Conservation (phyloP, 1,140 invertebrate species). For the Papilio polyxenes region DNA sequence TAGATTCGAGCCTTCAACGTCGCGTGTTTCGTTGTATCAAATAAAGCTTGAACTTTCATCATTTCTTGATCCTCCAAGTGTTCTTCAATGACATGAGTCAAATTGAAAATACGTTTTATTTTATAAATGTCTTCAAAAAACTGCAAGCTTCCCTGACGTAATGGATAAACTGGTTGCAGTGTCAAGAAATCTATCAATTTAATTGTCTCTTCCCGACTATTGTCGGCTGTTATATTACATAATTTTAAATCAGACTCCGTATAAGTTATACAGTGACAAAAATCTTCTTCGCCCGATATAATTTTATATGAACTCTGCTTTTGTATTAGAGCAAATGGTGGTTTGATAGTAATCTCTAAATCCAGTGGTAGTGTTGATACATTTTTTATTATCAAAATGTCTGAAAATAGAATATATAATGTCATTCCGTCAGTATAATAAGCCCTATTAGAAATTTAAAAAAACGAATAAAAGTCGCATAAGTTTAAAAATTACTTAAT, state of each 20-base stretch:
- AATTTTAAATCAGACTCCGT: constrained; percentile 66
- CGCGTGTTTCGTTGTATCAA: constrained; percentile 71
- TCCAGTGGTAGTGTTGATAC: constrained; percentile 69
- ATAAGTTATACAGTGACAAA: constrained; percentile 70
- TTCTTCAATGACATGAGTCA: constrained; percentile 64
- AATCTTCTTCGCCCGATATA: constrained; percentile 54
- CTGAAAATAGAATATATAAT: constrained; percentile 51
- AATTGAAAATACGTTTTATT: constrained; percentile 70
- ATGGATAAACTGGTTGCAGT: constrained; percentile 59
- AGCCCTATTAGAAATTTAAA: not conserved
- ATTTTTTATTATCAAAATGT: constrained; percentile 73
- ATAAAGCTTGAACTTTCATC: constrained; percentile 73
- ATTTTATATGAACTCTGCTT: constrained; percentile 66
- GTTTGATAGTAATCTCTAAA: constrained; percentile 66
- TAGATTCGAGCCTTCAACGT: constrained; percentile 68
- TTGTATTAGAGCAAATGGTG: constrained; percentile 71
- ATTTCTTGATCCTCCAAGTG: constrained; percentile 69
- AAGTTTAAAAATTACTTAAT: no score
- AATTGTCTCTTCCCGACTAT: constrained; percentile 53
- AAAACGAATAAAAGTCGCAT: not conserved
- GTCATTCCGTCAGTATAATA: not conserved
- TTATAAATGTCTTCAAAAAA: constrained; percentile 75
- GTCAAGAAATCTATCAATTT: constrained; percentile 70
- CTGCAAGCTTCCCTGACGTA: constrained; percentile 58
- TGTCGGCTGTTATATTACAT: constrained; percentile 52